Evolutionary conservation across 2,797 vertebrate species (phyloP), one percentile per base, ranked within the genome.

Genomic region (Hoplostethus atlanticus): DNA sequence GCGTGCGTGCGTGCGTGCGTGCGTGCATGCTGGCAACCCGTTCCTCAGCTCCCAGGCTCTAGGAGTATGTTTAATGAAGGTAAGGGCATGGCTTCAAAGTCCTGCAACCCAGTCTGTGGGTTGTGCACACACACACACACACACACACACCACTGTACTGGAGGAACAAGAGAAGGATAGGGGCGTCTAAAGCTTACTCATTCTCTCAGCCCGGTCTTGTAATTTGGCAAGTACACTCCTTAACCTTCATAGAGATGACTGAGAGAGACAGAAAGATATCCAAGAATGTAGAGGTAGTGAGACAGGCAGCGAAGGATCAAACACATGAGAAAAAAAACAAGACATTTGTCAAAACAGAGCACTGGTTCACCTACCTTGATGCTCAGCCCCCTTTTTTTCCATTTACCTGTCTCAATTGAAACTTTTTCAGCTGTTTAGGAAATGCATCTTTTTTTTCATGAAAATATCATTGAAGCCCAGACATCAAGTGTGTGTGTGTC

Each of bases 11-110:
- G 63, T 42, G 50, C 42, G n/a, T 34, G 38, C 40, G 56, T 64
- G 50, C 42, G n/a, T 34, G 38, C 40, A 53, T 64, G 87, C 51
- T 55, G 78, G 85, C 92, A 21, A 21, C 21, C 21, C 21, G 21
- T 21, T 21, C 21, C 21, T 21, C 21, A 21, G 21, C 21, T 93
- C 94, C 87, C 90, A 94, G 93, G 91, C 91, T 89, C 80, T 77
- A 85, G 91, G 95, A 95, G 94, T 95, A 94, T 95, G 90, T 95
- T 95, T 94, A 96, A 96, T 96, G 94, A 96, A 96, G 94, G 91
- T 92, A 90, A 93, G 92, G 92, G 90, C 89, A 90, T 77, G 73
- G 92, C 94, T 96, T 96, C 95, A 96, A 97, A 97, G 95, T 92
- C 82, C 84, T 86, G 87, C 79, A 84, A 84, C 86, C 71, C 84